Percentiles rank a stretch among this genome's conserved stretches.
Conservation (phyloP, 2,113 vertebrate species). For the Ascaphus truei region DNA sequence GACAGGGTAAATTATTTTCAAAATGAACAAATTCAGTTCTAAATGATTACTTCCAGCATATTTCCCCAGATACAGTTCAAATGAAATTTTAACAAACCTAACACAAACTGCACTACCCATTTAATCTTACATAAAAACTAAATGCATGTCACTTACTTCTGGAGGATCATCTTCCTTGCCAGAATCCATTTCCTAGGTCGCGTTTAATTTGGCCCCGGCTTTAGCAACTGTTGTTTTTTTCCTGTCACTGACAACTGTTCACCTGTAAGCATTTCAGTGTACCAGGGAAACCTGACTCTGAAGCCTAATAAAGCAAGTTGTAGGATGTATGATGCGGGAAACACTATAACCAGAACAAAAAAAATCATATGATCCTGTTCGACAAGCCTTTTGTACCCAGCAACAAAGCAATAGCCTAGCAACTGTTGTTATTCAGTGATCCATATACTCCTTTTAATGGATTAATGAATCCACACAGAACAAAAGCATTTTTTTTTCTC, state of each 20-base stretch:
- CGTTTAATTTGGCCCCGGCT: not conserved
- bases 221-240: not conserved
- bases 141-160: not conserved
- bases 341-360: conserved; percentile 7
- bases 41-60: too few relatives aligned
- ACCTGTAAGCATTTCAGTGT: not conserved
- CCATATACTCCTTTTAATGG: conserved; percentile 13
- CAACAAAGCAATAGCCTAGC: not conserved
- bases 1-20: too few relatives aligned
- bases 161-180: not conserved
- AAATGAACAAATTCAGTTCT: too few relatives aligned
- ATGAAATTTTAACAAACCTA: too few relatives aligned
- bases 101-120: too few relatives aligned
- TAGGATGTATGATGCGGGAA: not conserved
- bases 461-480: conserved; percentile 35
- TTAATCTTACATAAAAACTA: too few relatives aligned
- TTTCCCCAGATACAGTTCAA: too few relatives aligned
- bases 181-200: not conserved
- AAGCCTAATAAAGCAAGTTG: conserved; percentile 17
- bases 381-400: not conserved
- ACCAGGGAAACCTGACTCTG: not conserved
- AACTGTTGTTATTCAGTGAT: not conserved
- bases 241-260: not conserved
- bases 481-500: conserved; percentile 18
- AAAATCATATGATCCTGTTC: not conserved